phyloP scores from a whole-genome alignment of 1,140 invertebrate species.

The Gonatopus flavifemur region DNA sequence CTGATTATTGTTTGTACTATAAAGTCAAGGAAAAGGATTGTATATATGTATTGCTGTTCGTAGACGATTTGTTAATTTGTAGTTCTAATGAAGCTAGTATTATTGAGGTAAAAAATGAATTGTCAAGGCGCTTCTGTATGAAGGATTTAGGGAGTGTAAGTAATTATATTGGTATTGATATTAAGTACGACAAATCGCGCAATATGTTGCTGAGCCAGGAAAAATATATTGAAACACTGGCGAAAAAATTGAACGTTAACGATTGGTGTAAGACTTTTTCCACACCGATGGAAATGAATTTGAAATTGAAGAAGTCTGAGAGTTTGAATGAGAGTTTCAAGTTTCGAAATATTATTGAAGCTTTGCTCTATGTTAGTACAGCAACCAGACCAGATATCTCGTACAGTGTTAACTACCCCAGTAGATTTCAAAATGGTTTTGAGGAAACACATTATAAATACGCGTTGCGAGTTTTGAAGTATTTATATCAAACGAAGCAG shows the following conservation, averaged over 20 bases:
- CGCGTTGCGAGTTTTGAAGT: no score
- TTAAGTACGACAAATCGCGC: neutral
- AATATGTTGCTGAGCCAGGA: neutral
- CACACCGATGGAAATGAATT: neutral
- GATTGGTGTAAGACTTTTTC: neutral
- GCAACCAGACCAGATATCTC: neutral
- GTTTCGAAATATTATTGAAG: neutral
- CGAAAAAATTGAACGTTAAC: neutral
- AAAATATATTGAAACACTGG: neutral
- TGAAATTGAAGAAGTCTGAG: neutral
- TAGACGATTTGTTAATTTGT: slow-evolving; percentile 1
- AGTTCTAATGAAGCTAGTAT: neutral
- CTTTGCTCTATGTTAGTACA: neutral
- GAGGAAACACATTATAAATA: neutral
- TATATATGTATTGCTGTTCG: neutral
- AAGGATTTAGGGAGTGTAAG: neutral
- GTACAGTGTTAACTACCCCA: neutral
- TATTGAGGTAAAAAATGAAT: neutral
- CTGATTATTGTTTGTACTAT: no score
- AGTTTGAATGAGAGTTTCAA: neutral
- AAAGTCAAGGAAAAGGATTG: neutral
- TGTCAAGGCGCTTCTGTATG: no score
- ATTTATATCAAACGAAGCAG: no score
- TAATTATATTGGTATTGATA: neutral
- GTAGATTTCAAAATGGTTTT: neutral